These are phyloP conservation scores for Ochlodes sylvanus DNA, from an alignment of 2,888 invertebrate genomes.

Conservation along the genomic window DNA sequence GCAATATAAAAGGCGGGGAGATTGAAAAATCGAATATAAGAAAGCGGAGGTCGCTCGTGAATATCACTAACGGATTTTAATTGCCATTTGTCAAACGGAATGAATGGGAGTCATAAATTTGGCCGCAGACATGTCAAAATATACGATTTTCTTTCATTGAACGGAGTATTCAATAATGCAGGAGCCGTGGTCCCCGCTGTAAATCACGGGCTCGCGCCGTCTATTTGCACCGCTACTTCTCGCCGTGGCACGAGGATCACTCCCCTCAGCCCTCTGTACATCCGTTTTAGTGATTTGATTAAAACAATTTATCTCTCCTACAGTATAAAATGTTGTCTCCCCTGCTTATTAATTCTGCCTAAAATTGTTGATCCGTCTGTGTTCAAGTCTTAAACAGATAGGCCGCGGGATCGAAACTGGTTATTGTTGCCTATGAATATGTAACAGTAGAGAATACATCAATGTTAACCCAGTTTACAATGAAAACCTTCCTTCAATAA, in stretches of 20 bases:
- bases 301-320: slow-evolving; percentile 42
- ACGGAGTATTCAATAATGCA: slow-evolving; percentile 76
- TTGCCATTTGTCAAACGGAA: slow-evolving; percentile 70
- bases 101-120: slow-evolving; percentile 76
- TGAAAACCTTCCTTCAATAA: too few relatives aligned
- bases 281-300: slow-evolving; percentile 44
- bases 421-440: too few relatives aligned
- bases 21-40: slow-evolving; percentile 37
- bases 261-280: slow-evolving; percentile 22
- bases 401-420: background rate
- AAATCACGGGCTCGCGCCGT: slow-evolving; percentile 70
- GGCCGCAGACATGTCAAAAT: slow-evolving; percentile 69
- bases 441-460: too few relatives aligned
- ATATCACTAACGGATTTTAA: slow-evolving; percentile 60
- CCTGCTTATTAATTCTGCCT: slow-evolving; percentile 13
- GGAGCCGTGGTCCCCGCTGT: slow-evolving; percentile 60
- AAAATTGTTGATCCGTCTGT: background rate
- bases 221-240: slow-evolving; percentile 60
- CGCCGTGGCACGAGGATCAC: slow-evolving; percentile 40
- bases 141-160: slow-evolving; percentile 77
- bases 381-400: background rate
- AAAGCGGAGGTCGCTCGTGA: slow-evolving; percentile 32
- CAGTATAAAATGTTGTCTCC: slow-evolving; percentile 21
- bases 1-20: slow-evolving; percentile 36
- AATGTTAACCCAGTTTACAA: too few relatives aligned